Evolutionary conservation across 2,113 vertebrate genomes (phyloP).

Genomic region (Tenebrosternarchus preto): DNA sequence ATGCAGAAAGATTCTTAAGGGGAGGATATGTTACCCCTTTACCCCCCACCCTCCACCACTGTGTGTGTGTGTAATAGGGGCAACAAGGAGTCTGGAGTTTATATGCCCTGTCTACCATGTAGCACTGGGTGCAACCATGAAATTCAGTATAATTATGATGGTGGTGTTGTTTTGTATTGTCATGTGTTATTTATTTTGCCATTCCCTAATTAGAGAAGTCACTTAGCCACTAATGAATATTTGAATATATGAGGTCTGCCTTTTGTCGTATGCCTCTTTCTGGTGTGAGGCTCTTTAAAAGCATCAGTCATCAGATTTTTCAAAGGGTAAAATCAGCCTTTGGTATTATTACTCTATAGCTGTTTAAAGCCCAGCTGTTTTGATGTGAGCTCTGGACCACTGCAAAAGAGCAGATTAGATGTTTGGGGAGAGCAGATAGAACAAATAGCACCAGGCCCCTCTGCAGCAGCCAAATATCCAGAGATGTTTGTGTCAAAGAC

Average conservation of each 20-base stretch:
- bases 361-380: constrained; percentile 6
- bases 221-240: neutral
- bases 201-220: neutral
- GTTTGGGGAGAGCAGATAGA: constrained; percentile 24
- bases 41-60: neutral
- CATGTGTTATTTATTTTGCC: neutral
- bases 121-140: neutral
- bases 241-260: neutral
- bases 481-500: constrained; percentile 10
- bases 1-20: no score
- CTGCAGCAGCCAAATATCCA: constrained; percentile 38
- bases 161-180: neutral
- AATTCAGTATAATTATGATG: neutral
- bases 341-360: neutral
- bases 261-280: neutral
- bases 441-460: constrained; percentile 45
- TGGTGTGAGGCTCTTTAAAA: neutral
- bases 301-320: neutral
- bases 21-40: no score
- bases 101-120: neutral
- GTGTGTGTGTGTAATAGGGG: neutral
- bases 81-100: no score
- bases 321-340: neutral
- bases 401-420: constrained; percentile 11
- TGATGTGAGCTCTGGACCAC: constrained; percentile 31